These are phyloP conservation scores for Limnothrissa miodon DNA, from an alignment of 2,113 vertebrate genomes.

Conservation along the genomic window DNA sequence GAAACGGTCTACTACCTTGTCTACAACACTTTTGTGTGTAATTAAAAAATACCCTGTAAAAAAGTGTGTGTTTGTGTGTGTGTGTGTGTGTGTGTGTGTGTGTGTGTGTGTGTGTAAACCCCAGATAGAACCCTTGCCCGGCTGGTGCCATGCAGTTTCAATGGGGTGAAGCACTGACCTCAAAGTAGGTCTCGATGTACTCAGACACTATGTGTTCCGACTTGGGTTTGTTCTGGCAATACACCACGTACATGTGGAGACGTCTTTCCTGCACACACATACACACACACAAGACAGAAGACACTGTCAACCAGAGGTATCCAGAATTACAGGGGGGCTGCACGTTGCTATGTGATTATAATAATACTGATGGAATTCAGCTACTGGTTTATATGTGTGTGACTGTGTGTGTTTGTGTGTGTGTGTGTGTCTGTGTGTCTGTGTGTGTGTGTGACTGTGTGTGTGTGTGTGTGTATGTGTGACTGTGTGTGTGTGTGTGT, in stretches of 20 bases:
- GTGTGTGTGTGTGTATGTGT: constrained; percentile 10
- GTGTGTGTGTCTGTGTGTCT: constrained; percentile 9
- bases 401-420: not conserved
- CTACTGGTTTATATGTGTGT: not conserved
- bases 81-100: too few species aligned
- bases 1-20: too few species aligned
- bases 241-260: constrained; percentile 92
- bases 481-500: too few species aligned
- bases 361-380: not conserved
- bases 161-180: constrained; percentile 70
- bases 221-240: constrained; percentile 95
- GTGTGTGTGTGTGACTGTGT: constrained; percentile 10
- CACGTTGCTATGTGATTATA: not conserved
- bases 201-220: constrained; percentile 91
- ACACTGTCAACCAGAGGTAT: not conserved
- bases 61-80: too few species aligned
- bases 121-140: not conserved
- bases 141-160: not conserved
- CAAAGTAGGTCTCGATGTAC: constrained; percentile 91
- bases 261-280: constrained; percentile 77
- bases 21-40: too few species aligned
- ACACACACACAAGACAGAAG: constrained; percentile 21
- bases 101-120: too few species aligned
- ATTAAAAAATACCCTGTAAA: too few species aligned
- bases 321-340: not conserved